Evolutionary conservation across 2,113 vertebrate species (phyloP), one percentile per base, ranked within the genome.

Genomic region (Scophthalmus maximus): DNA sequence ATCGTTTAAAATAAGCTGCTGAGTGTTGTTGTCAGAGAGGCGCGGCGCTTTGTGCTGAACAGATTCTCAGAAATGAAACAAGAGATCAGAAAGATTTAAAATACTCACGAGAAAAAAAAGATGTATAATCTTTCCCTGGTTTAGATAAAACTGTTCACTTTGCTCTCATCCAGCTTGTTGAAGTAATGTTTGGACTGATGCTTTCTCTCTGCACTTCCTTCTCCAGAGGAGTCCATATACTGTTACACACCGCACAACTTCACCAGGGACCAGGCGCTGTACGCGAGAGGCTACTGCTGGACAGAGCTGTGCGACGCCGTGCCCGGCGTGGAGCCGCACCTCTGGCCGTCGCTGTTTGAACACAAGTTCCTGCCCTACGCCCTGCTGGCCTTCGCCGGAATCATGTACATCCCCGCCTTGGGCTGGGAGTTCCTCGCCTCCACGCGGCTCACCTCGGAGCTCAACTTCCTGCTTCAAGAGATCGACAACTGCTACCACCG

Each of bases 211-310:
- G 53, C 18, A 7, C 42, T 81, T 9, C 40, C 76, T 67, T 74
- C 32, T 84, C 89, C 93, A 99, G 98, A 99, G 95, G 98, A 99
- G 72, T 97, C 97, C 85, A 99, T 99, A 90, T 99, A 99, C 94
- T 99, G 98, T 94, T 99, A 99, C 72, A 99, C 98, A 80, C 97
- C 98, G 18, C 96, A 97, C 95, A 99, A 99, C 95, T 99, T 99
- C 94, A 99, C 98, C 84, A 95, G 98, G 73, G 98, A 99, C 93
- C 98, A 99, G 94, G 98, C 98, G 52, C 94, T 99, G 90, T 99
- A 99, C 70, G 98, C 98, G 71, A 94, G 98, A 84, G 98, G 98
- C 94, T 99, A 98, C 95, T 99, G 98, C 94, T 99, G 98, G 98
- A 99, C 97, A 79, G 98, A 99, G 93, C 96, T 99, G 88, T 96